Base-by-base conservation (phyloP, 1,140 invertebrate species). In the Argopecten irradians region DNA sequence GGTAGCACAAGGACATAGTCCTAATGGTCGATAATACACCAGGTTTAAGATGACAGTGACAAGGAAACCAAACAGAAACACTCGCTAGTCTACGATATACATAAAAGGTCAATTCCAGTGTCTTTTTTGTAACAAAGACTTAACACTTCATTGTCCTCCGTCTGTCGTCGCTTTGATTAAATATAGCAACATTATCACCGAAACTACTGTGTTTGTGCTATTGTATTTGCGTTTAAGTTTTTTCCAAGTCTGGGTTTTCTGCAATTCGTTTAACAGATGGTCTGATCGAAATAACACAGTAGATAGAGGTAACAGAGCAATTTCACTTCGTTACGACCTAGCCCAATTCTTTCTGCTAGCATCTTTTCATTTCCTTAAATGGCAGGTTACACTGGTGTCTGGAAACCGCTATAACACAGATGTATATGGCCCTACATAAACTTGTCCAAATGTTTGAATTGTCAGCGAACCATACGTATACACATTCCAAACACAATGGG, bases 301-400 rank as follows among this genome's bases (percentile, higher is more conserved):
- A 71, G 1, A n/a, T n/a, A 71, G 55, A 71, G 22, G 8, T 71
- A 71, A 28, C n/a, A n/a, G 55, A 71, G 5, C 22, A 71, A 71
- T 71, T 8, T n/a, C 55, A 71, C 55, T 71, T 71, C 55, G 55
- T 71, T 71, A 71, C 55, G 55, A 28, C 14, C 8, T 71, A 28
- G 28, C 55, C 19, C 22, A 71, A 71, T 71, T 71, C 22, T 71
- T 71, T 71, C 22, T n/a, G 55, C 5, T 11, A n/a, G 55, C 55
- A 71, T 71, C 55, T 71, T 71, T 71, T 71, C 55, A 71, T 71
- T 71, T 71, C 55, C 55, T 71, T 71, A 71, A 71, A 71, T 71
- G 55, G 55, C 28, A 71, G 55, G 55, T 71, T 71, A 71, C 55
- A n/a, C 28, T 71, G 2, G 22, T 71, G 55, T 71, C 55, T 71